phyloP scores from a whole-genome alignment of 2,888 invertebrate species.

The Melanargia galathea region DNA sequence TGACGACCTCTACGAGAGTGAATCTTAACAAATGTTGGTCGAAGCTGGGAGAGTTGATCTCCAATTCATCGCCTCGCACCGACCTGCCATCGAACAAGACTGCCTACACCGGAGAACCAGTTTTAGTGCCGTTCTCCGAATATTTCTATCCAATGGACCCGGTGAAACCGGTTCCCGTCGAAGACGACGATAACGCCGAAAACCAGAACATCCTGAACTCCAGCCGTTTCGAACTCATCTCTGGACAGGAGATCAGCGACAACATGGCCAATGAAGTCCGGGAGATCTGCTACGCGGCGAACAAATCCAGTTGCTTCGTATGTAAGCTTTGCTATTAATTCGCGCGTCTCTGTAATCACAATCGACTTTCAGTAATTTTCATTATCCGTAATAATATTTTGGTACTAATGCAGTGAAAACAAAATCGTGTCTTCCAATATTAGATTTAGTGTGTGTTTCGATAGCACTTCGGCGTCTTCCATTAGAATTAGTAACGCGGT shows the following conservation, averaged over 20 bases:
- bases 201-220: conserved; percentile 73
- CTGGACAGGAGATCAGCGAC: conserved; percentile 76
- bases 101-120: conserved; percentile 71
- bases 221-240: conserved; percentile 68
- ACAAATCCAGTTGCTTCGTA: conserved; percentile 66
- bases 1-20: conserved; percentile 81
- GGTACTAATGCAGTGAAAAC: conserved; percentile 76
- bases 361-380: conserved; percentile 46
- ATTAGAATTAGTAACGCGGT: conserved; percentile 73
- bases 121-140: conserved; percentile 68
- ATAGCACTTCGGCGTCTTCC: conserved; percentile 70
- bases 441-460: conserved; percentile 69
- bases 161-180: conserved; percentile 68
- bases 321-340: conserved; percentile 73
- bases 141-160: conserved; percentile 70
- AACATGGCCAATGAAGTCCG: conserved; percentile 83
- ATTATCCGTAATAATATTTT: conserved; percentile 48
- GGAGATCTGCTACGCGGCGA: conserved; percentile 78
- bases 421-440: conserved; percentile 80
- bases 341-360: conserved; percentile 40
- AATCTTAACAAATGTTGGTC: conserved; percentile 86
- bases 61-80: conserved; percentile 69
- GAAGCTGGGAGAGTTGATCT: conserved; percentile 82
- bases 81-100: conserved; percentile 78
- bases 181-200: conserved; percentile 73